A percentile compares a stretch with the other conserved stretches of the same genome.
Evolutionary conservation across 2,797 vertebrate species (phyloP).

Genomic region (Tiaroga cobitis): DNA sequence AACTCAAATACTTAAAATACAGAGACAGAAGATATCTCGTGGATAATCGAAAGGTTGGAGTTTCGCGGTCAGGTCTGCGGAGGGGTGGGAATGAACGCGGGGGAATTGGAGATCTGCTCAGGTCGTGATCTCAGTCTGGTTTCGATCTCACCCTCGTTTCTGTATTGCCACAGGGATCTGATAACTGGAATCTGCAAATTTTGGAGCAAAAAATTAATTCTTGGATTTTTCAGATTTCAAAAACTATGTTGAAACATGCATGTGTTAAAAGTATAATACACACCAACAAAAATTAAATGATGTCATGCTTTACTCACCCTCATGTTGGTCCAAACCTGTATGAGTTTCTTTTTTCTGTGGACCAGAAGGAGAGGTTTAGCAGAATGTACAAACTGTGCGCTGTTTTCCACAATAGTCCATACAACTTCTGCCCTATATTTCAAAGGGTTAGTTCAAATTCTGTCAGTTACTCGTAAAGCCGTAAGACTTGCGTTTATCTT

Average conservation of each 20-base stretch:
- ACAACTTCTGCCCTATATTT: neutral
- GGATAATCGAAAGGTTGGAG: neutral
- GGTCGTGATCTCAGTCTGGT: conserved; percentile 16
- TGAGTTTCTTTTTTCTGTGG: neutral
- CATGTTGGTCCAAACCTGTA: neutral
- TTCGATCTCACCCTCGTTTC: neutral
- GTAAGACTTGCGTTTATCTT: too few relatives aligned
- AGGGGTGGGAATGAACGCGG: neutral
- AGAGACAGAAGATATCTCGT: neutral
- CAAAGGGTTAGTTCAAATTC: neutral
- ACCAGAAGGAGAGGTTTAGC: neutral
- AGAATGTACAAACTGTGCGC: neutral
- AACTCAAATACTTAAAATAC: neutral
- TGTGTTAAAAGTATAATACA: neutral
- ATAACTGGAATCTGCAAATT: neutral
- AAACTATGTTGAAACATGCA: neutral
- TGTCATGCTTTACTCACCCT: neutral
- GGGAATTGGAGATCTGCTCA: conserved; percentile 16
- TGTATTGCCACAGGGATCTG: neutral
- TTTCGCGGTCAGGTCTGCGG: neutral
- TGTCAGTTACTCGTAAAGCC: too few relatives aligned
- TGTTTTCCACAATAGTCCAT: neutral
- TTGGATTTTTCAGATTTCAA: neutral
- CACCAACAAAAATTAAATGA: neutral
- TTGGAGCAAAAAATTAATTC: neutral